Percentiles rank a stretch among this genome's conserved stretches.
Evolutionary conservation across 2,113 vertebrate species (phyloP).

Genomic region (Tichodroma muraria): DNA sequence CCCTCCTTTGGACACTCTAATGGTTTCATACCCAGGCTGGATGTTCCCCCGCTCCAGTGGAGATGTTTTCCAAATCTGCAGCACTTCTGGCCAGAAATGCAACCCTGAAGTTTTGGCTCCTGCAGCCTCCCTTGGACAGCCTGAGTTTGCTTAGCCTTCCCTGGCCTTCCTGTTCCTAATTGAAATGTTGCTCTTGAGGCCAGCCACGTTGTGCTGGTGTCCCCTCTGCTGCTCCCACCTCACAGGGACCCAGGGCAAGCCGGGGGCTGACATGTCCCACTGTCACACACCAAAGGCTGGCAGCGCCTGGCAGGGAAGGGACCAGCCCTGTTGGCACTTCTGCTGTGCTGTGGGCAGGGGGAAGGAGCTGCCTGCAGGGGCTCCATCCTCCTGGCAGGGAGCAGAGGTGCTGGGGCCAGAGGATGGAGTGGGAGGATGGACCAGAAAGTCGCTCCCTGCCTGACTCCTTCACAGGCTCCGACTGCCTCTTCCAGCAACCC

Average conservation of each 20-base stretch:
- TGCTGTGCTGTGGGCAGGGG: neutral
- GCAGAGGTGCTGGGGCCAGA: neutral
- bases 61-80: slow-evolving; percentile 11
- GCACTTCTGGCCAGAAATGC: neutral
- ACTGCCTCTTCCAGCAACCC: neutral
- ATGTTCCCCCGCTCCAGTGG: neutral
- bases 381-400: neutral
- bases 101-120: neutral
- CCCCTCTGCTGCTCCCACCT: neutral
- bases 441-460: neutral
- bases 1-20: neutral
- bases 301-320: neutral
- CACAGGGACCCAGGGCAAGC: neutral
- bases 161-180: slow-evolving; percentile 18
- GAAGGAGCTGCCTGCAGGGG: neutral
- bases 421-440: slow-evolving; percentile 7
- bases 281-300: neutral
- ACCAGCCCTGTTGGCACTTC: fast-evolving
- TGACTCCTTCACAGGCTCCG: neutral
- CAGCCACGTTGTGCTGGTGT: neutral
- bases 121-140: neutral
- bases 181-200: neutral
- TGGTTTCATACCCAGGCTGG: neutral
- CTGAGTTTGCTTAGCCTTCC: slow-evolving; percentile 15
- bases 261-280: fast-evolving